These are phyloP conservation scores for Sarcophaga caerulescens DNA, from an alignment of 2,888 invertebrate genomes.

Conservation along the genomic window DNA sequence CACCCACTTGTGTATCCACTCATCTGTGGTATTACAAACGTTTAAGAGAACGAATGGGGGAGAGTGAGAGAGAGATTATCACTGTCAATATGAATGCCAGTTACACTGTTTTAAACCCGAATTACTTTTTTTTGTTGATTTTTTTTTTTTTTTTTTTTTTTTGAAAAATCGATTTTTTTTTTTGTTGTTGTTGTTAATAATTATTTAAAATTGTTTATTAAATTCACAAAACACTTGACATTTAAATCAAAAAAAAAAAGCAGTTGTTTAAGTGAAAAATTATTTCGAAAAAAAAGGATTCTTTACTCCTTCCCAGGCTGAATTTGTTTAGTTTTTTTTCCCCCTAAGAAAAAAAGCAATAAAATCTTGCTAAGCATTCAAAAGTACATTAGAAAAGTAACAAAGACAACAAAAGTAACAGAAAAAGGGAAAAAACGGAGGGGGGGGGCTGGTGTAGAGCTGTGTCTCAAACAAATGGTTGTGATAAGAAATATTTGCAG, in stretches of 20 bases:
- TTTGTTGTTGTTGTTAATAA: too few relatives aligned
- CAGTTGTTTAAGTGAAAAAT: too few relatives aligned
- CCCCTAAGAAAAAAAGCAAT: slow-evolving; percentile 40
- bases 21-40: slow-evolving; percentile 74
- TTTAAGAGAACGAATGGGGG: not conserved
- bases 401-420: slow-evolving; percentile 35
- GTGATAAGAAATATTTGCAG: slow-evolving; percentile 68
- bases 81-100: slow-evolving; percentile 32
- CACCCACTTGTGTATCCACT: slow-evolving; percentile 79
- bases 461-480: slow-evolving; percentile 17
- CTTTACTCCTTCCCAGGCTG: too few relatives aligned
- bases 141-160: not conserved
- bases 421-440: not conserved
- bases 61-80: slow-evolving; percentile 40
- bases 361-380: slow-evolving; percentile 36
- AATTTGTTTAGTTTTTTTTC: too few relatives aligned
- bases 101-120: too few relatives aligned
- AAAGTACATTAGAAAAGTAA: slow-evolving; percentile 23
- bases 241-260: too few relatives aligned
- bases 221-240: too few relatives aligned
- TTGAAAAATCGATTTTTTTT: too few relatives aligned
- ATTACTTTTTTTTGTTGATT: not conserved
- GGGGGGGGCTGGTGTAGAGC: not conserved
- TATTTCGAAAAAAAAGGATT: too few relatives aligned
- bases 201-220: too few relatives aligned